phyloP scores from a whole-genome alignment of 1,140 invertebrate genomes.

The Polypedilum pembai region DNA sequence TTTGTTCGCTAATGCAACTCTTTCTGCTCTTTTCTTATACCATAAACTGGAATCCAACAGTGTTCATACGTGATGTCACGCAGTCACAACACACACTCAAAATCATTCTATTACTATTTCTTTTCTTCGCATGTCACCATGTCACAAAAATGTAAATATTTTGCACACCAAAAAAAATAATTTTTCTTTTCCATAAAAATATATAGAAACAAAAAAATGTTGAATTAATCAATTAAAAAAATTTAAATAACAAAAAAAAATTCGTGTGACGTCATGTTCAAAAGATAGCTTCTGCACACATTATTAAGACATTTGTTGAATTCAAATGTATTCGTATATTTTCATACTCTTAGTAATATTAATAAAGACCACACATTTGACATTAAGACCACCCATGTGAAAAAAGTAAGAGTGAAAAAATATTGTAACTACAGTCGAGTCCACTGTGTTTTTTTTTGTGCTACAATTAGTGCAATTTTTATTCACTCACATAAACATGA shows the following conservation, averaged over 20 bases:
- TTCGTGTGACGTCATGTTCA: slow-evolving; percentile 20
- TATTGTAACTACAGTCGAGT: slow-evolving; percentile 12
- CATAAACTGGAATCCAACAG: neutral
- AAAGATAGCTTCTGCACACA: slow-evolving; percentile 27
- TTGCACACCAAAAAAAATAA: neutral
- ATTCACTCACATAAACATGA: neutral
- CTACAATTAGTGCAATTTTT: slow-evolving; percentile 22
- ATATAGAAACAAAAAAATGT: neutral
- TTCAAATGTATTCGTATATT: slow-evolving; percentile 26
- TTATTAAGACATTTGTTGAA: slow-evolving; percentile 28
- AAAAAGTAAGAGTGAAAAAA: slow-evolving; percentile 14
- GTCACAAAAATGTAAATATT: neutral
- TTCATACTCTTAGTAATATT: slow-evolving; percentile 21
- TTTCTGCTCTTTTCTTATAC: neutral
- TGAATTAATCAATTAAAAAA: neutral
- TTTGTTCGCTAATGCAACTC: slow-evolving; percentile 5
- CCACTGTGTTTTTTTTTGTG: slow-evolving; percentile 8
- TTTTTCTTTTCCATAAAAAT: neutral
- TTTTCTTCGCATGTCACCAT: neutral
- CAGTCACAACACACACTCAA: neutral
- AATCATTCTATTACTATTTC: neutral
- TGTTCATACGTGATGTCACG: slow-evolving; percentile 10
- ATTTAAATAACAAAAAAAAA: neutral
- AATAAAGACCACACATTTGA: slow-evolving; percentile 30
- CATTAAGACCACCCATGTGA: slow-evolving; percentile 29